These are phyloP conservation scores for Cherax quadricarinatus DNA, from an alignment of 1,140 invertebrate species.

Conservation along the genomic window DNA sequence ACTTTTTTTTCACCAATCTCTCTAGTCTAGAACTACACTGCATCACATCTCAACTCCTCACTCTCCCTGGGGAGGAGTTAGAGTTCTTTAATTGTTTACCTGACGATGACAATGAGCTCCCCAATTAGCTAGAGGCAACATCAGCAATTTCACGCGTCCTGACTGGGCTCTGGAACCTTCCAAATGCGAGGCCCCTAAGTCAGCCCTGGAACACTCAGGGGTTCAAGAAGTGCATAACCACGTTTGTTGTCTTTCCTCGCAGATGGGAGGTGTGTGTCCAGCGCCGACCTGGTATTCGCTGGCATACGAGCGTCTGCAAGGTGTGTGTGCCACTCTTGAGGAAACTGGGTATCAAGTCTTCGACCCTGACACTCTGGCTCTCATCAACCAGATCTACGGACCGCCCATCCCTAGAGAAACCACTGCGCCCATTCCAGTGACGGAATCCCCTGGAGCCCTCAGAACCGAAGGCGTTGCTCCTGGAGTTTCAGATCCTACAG, in stretches of 20 bases:
- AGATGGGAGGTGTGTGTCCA: slow-evolving; percentile 42
- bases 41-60: too few species aligned
- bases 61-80: too few species aligned
- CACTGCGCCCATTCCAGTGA: slow-evolving; percentile 4
- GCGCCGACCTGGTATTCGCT: slow-evolving; percentile 45
- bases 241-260: neutral
- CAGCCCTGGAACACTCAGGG: too few species aligned
- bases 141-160: too few species aligned
- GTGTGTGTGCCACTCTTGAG: slow-evolving; percentile 1
- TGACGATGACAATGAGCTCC: too few species aligned
- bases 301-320: neutral
- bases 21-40: too few species aligned
- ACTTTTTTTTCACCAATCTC: too few species aligned
- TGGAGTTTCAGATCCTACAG: neutral
- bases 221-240: too few species aligned
- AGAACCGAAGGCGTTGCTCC: neutral
- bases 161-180: too few species aligned
- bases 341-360: slow-evolving; percentile 67
- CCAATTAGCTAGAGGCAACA: too few species aligned
- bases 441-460: neutral
- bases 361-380: neutral
- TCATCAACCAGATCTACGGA: neutral
- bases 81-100: too few species aligned
- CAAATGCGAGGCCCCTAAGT: too few species aligned
- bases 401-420: slow-evolving; percentile 23